Base-by-base conservation (phyloP, 1,140 invertebrate genomes). In the Drosophila paulistorum region DNA sequence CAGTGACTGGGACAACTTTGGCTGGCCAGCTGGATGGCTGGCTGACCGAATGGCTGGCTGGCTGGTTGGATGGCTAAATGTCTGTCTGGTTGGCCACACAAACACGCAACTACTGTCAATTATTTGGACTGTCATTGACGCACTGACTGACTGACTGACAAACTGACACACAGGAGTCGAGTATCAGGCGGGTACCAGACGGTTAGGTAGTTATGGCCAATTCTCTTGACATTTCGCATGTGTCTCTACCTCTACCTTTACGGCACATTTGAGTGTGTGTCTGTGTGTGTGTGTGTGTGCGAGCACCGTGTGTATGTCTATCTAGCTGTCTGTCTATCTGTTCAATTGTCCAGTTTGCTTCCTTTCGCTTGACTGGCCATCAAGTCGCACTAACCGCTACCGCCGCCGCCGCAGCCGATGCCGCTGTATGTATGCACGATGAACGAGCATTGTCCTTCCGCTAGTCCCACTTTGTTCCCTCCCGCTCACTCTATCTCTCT, bases 21-120 rank as follows among this genome's bases (percentile, higher is more conserved):
- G 79, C 71, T 72, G 82, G 74, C 68, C 71, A 81, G 76, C 68
- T 77, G 68, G 71, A 30, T 30, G 30, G 30, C 30, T 30, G 30
- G 30, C 23, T 26, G 23, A 26, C 79, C 57, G 23, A 26, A 30
- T 30, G 71, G 71, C 68, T 71, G 72, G 42, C 70, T 78, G 62
- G 48, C 70, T 77, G 62, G 39, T 65, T 67, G 66, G 64, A 67
- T 71, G 71, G 65, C 83, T 39, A 39, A 39, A 39, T 39, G 37
- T 39, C 37, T 80, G 83, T 79, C 77, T 87, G 83, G 90, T 89
- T 89, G 85, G 84, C 85, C 84, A 73, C 85, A 89, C 84, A 90
- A 89, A 90, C 86, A 90, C 86, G 86, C 86, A 90, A 90, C 86
- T 90, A 90, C 86, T 90, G 86, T 90, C 86, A 90, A 86, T 90